Evolutionary conservation across 2,113 vertebrate genomes (phyloP).

Genomic region (Antechinus flavipes): DNA sequence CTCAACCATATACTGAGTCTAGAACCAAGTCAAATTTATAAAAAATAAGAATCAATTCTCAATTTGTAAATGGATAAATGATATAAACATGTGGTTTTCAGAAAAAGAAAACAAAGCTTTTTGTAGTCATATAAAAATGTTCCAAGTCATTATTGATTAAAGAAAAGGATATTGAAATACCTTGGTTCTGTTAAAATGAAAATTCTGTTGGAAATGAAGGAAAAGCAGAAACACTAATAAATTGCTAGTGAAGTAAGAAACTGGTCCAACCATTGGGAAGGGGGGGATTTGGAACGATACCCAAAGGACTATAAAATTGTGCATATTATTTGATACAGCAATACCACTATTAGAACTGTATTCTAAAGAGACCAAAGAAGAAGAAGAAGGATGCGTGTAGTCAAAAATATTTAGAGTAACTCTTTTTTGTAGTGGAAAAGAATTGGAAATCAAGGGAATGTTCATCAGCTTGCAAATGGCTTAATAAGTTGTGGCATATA

Average conservation of each 20-base stretch:
- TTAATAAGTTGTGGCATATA: fast-evolving
- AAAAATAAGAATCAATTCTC: background rate
- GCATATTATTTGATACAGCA: background rate
- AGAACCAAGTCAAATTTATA: background rate
- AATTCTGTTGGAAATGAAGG: background rate
- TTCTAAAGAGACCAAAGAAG: background rate
- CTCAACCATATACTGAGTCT: background rate
- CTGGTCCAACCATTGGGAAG: background rate
- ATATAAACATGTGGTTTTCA: background rate
- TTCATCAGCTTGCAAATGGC: background rate
- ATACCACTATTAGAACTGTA: background rate
- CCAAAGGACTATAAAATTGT: background rate
- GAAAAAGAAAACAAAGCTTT: background rate
- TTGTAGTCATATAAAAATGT: background rate
- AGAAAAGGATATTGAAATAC: background rate
- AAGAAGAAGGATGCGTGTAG: background rate
- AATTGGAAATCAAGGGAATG: background rate
- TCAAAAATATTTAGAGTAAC: background rate
- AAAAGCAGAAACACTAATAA: background rate
- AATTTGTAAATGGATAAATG: background rate
- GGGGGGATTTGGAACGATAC: background rate
- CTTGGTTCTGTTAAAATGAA: background rate
- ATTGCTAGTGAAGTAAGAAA: background rate
- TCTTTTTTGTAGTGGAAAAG: background rate
- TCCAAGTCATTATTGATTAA: background rate